phyloP scores from a whole-genome alignment of 2,888 invertebrate species.

The Drosophila neotestacea region DNA sequence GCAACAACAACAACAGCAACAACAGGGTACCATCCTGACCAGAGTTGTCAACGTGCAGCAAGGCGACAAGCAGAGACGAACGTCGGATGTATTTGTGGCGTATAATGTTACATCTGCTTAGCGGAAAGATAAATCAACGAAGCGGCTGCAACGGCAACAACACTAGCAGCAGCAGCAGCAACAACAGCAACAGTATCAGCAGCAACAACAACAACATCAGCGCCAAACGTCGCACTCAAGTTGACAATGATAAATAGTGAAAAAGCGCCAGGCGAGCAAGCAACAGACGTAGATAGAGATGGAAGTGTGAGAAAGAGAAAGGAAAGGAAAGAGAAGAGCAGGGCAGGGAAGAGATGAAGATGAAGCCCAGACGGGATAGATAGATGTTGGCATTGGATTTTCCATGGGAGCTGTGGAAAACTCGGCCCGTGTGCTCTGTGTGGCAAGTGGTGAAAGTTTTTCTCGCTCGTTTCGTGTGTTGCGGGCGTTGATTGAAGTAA shows the following conservation, averaged over 20 bases:
- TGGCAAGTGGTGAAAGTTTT: slow-evolving; percentile 78
- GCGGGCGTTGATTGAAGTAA: slow-evolving; percentile 77
- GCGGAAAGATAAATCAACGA: slow-evolving; percentile 80
- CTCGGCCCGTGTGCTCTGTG: slow-evolving; percentile 32
- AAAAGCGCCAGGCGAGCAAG: slow-evolving; percentile 75
- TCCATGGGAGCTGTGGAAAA: slow-evolving; percentile 31
- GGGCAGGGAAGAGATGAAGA: slow-evolving; percentile 17
- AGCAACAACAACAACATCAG: slow-evolving; percentile 56
- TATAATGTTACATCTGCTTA: slow-evolving; percentile 80
- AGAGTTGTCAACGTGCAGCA: slow-evolving; percentile 69
- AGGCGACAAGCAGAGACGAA: slow-evolving; percentile 54
- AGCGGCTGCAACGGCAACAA: slow-evolving; percentile 52
- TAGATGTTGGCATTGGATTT: slow-evolving; percentile 14
- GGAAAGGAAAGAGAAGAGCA: neutral
- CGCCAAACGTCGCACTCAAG: slow-evolving; percentile 81
- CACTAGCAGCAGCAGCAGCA: slow-evolving; percentile 27
- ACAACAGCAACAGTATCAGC: slow-evolving; percentile 21
- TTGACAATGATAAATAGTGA: slow-evolving; percentile 81
- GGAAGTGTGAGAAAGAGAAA: slow-evolving; percentile 11
- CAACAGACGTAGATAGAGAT: slow-evolving; percentile 45
- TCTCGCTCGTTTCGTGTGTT: slow-evolving; percentile 56
- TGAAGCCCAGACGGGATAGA: slow-evolving; percentile 44
- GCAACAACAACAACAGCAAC: neutral
- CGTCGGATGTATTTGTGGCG: slow-evolving; percentile 81
- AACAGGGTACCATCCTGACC: slow-evolving; percentile 45